Evolutionary conservation across 1,140 invertebrate species (phyloP).

Genomic region (Stegodyphus mimosarum): DNA sequence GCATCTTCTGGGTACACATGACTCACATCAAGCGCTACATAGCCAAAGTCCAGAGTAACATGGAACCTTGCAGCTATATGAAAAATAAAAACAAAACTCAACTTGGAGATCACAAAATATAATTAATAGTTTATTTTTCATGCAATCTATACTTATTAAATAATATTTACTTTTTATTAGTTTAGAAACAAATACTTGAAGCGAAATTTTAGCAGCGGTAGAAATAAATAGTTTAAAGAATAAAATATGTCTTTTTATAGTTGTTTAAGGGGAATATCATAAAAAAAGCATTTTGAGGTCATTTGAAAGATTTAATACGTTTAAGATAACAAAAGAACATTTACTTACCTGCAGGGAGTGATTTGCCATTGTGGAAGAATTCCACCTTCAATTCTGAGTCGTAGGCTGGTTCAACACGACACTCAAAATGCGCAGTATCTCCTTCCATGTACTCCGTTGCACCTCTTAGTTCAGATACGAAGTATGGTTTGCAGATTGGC

Average conservation of each 20-base stretch:
- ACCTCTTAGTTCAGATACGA: constrained; percentile 87
- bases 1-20: constrained; percentile 92
- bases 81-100: not conserved
- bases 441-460: constrained; percentile 84
- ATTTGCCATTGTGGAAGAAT: constrained; percentile 76
- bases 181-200: too few relatives aligned
- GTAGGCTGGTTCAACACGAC: constrained; percentile 85
- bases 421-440: constrained; percentile 81
- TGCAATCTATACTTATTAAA: not conserved
- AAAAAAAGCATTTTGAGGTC: too few relatives aligned
- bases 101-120: not conserved
- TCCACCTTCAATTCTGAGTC: constrained; percentile 90
- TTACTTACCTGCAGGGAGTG: constrained; percentile 72
- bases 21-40: constrained; percentile 90
- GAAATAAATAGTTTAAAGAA: too few relatives aligned
- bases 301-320: not conserved
- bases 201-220: too few relatives aligned
- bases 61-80: constrained; percentile 80
- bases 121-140: not conserved
- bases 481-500: constrained; percentile 83
- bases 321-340: not conserved
- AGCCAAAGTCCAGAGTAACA: constrained; percentile 95
- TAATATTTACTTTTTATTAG: not conserved
- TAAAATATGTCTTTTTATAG: too few relatives aligned
- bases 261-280: too few relatives aligned